Percentiles rank a stretch among this genome's conserved stretches.
phyloP scores from a whole-genome alignment of 2,113 vertebrate genomes.

The Crotalus viridis region DNA sequence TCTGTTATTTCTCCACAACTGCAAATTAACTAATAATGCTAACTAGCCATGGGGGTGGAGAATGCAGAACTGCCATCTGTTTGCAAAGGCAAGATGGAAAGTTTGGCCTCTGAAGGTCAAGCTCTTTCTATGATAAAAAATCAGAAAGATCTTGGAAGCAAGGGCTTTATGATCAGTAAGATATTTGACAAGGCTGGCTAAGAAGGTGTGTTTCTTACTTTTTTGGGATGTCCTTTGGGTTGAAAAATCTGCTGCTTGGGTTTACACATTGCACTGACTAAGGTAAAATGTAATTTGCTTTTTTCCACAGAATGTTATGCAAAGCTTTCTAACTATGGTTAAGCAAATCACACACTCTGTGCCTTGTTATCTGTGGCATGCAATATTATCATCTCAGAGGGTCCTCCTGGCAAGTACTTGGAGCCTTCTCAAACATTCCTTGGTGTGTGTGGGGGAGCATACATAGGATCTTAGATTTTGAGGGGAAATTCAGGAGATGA shows the following conservation, averaged over 20 bases:
- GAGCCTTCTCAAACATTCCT: neutral
- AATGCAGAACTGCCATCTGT: neutral
- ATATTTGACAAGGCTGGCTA: neutral
- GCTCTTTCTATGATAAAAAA: neutral
- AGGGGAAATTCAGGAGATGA: neutral
- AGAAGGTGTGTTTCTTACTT: neutral
- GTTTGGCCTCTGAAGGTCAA: neutral
- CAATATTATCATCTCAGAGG: neutral
- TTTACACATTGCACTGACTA: neutral
- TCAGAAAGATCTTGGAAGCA: neutral
- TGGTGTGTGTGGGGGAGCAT: neutral
- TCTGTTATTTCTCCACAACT: neutral
- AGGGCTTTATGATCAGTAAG: neutral
- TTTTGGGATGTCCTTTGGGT: neutral
- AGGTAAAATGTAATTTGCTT: neutral
- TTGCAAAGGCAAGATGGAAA: neutral
- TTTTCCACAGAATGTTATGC: neutral
- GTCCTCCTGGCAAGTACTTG: neutral
- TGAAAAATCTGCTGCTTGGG: neutral
- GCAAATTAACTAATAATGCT: neutral
- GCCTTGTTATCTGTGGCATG: neutral
- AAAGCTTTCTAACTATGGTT: neutral
- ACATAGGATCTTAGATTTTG: neutral
- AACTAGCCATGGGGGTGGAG: neutral
- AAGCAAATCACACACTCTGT: neutral